Evolutionary conservation across 2,797 vertebrate genomes (phyloP).

Genomic region (Kryptopterus vitreolus): DNA sequence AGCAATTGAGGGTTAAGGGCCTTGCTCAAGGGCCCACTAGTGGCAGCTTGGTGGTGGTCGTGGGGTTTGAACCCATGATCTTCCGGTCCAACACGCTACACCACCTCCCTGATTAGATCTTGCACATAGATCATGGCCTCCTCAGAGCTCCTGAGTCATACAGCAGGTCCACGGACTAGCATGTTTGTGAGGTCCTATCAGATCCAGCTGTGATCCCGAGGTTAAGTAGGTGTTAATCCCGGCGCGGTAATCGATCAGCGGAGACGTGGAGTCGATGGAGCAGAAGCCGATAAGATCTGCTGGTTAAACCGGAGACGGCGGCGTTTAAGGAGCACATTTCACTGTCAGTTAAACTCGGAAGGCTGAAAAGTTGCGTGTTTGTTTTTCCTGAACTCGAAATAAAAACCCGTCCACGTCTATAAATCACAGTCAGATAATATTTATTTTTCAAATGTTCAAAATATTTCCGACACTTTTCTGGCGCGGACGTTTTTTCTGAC

Average conservation of each 20-base stretch:
- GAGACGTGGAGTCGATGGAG: not conserved
- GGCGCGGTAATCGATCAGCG: not conserved
- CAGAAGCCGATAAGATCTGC: not conserved
- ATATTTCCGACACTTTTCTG: conserved; percentile 14
- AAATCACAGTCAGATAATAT: not conserved
- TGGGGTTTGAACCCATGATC: too few relatives aligned
- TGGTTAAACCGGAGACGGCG: not conserved
- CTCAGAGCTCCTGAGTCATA: not conserved
- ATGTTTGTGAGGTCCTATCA: not conserved
- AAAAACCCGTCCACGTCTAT: not conserved
- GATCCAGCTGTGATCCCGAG: not conserved
- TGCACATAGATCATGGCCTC: not conserved
- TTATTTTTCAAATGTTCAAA: not conserved
- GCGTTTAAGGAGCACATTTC: not conserved
- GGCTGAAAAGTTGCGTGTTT: not conserved
- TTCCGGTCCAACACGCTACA: too few relatives aligned
- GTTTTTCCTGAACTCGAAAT: conserved; percentile 14
- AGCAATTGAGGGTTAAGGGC: too few relatives aligned
- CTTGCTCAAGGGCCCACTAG: too few relatives aligned
- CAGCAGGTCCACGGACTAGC: not conserved
- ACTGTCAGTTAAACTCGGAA: not conserved
- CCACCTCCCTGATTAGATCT: not conserved
- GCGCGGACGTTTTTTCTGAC: conserved; percentile 28
- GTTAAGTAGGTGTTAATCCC: not conserved
- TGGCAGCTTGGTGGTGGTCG: too few relatives aligned